Evolutionary conservation across 2,113 vertebrate genomes (phyloP), one percentile per base, ranked within the genome.

Genomic region (Aegithalos caudatus): DNA sequence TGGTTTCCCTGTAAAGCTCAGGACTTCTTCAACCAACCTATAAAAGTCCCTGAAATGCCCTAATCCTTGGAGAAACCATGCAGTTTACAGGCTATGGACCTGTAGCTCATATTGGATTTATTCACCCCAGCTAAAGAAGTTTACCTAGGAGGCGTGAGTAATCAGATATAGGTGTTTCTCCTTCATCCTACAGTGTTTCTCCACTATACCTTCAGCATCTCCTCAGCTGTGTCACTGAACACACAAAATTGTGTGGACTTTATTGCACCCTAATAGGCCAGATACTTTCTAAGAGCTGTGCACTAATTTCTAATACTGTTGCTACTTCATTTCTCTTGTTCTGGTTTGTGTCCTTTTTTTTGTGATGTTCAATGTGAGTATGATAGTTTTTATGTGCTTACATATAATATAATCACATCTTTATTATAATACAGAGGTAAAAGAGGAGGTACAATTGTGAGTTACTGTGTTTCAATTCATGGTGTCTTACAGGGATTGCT

Each of bases 231-330:
- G n/a, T n/a, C 56, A 25, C 44, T n/a, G 60, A 84, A 81, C 17
- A 65, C 53, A 64, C 0, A 1, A 35, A 78, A 51, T 0, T 0
- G 1, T 64, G 14, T 45, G n/a, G 54, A 69, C 19, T 44, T 93
- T 8, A 50, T 14, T 66, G 51, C 21, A 54, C 4, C 40, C 13
- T 38, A 47, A 35, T 22, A 74, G 50, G 20, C 8, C 51, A 81
- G 35, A 35, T 42, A 70, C 18, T 70, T 83, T 50, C 44, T 29
- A 42, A 76, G 91, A 78, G 19, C 25, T 54, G 11, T 45, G 25
- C 6, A 20, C 23, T 71, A 66, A 62, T 62, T 88, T 19, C 11
- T 58, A 42, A 50, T 53, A 13, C 7, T 78, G 23, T n/a, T 78
- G 22, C 16, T 78, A 11, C 12, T 56, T 80, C 1, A 44, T 86